Evolutionary conservation across 2,888 invertebrate genomes (phyloP), one percentile per base, ranked within the genome.

Genomic region (Palloptera scutellata): DNA sequence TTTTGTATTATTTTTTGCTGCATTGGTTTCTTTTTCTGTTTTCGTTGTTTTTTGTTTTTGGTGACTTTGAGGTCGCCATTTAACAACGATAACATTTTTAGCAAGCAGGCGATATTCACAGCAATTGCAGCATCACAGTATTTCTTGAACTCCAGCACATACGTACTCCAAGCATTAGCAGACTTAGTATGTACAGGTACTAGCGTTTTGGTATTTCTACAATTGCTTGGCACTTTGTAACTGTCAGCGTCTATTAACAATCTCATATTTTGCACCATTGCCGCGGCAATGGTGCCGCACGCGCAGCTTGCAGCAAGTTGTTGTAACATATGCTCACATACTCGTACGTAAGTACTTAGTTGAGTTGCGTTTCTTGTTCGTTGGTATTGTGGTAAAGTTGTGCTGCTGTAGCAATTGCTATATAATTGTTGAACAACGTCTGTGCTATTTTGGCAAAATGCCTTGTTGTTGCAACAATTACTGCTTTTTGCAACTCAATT

Each of bases 151-250:
- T 30, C 6, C 2, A 30, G 3, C 30, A 4, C 30, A 30, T 4
- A 30, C 2, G 6, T 30, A 30, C 30, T 4, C 30, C 30, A 30
- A 30, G 2, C 30, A 30, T 6, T 6, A 30, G 3, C 48, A 13
- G 41, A 51, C 52, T 48, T 53, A 42, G 55, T 20, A 55, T 45
- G 12, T 6, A n/a, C 19, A 17, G 15, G 15, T 43, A 17, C 42
- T 64, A 53, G 40, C 48, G 61, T 58, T 51, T 67, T 72, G 74
- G 73, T 72, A 75, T 75, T 77, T 76, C 76, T 74, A 78, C 81
- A 81, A 82, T 82, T 79, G 81, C 76, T 75, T 73, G 77, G 80
- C 81, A 82, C 81, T 81, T 81, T 81, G 82, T 81, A 81, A 81
- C 82, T 81, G 82, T 81, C 81, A 81, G 75, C 77, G 77, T 77